phyloP scores from a whole-genome alignment of 1,140 invertebrate species.

The Drosophila leontia region DNA sequence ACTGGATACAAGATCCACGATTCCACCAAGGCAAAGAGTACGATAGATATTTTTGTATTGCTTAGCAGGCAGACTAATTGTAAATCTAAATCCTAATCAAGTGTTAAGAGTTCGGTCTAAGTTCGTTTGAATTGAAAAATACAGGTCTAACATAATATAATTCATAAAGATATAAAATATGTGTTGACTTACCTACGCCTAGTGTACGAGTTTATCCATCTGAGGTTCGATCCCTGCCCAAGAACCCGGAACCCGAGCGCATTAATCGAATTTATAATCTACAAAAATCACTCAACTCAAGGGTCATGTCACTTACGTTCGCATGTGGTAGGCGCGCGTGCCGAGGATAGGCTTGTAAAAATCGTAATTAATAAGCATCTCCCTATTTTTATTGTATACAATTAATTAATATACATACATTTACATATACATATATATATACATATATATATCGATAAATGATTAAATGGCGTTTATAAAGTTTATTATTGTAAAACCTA shows the following conservation, averaged over 20 bases:
- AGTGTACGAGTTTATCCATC: conserved; percentile 34
- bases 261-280: conserved; percentile 55
- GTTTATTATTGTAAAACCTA: conserved; percentile 69
- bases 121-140: conserved; percentile 51
- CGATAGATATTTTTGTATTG: conserved; percentile 75
- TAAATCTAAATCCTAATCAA: conserved; percentile 46
- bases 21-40: conserved; percentile 36
- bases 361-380: conserved; percentile 47
- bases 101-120: conserved; percentile 54
- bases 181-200: not conserved
- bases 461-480: conserved; percentile 68
- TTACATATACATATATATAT: conserved; percentile 27
- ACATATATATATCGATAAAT: conserved; percentile 43
- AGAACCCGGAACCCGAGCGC: conserved; percentile 33
- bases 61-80: conserved; percentile 62
- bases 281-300: conserved; percentile 32
- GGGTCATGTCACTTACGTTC: conserved; percentile 39
- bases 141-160: conserved; percentile 52
- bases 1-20: conserved; percentile 8
- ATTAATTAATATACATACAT: conserved; percentile 36
- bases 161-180: conserved; percentile 22
- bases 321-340: conserved; percentile 18
- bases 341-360: conserved; percentile 46
- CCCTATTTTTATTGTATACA: conserved; percentile 55
- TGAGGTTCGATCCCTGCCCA: conserved; percentile 33